Percentiles rank a stretch among this genome's conserved stretches.
Evolutionary conservation across 1,140 invertebrate genomes (phyloP).

Genomic region (Drosophila kepulauana): DNA sequence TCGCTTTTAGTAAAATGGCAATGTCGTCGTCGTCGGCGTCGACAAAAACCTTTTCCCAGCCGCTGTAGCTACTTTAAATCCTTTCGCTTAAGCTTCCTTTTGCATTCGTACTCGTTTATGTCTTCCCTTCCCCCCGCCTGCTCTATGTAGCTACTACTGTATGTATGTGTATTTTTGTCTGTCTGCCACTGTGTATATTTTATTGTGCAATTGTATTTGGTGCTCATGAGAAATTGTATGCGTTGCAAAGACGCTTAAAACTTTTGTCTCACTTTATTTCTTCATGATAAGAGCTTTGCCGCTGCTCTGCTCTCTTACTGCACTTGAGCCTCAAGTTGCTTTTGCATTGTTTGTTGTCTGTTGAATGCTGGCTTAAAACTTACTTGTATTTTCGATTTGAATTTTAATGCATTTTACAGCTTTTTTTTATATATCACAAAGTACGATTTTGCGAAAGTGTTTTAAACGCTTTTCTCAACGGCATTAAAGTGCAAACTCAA

Average conservation of each 20-base stretch:
- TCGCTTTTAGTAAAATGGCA: slow-evolving; percentile 51
- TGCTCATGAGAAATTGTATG: slow-evolving; percentile 82
- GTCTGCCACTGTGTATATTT: slow-evolving; percentile 41
- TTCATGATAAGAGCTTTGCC: slow-evolving; percentile 71
- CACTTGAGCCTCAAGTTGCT: slow-evolving; percentile 63
- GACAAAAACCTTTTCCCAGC: slow-evolving; percentile 40
- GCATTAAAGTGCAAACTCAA: slow-evolving; percentile 17
- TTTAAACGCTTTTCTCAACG: not conserved
- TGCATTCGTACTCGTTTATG: slow-evolving; percentile 42
- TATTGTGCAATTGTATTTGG: slow-evolving; percentile 82
- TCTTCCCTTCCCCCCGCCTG: slow-evolving; percentile 14
- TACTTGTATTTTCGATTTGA: slow-evolving; percentile 52
- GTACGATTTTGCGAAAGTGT: not conserved
- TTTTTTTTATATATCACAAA: not conserved
- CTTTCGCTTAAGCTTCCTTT: slow-evolving; percentile 70
- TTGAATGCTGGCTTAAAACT: slow-evolving; percentile 66
- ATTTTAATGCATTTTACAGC: slow-evolving; percentile 50
- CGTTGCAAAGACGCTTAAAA: slow-evolving; percentile 79
- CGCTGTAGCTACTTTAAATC: slow-evolving; percentile 61
- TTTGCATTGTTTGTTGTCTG: slow-evolving; percentile 60
- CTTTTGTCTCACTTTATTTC: slow-evolving; percentile 63
- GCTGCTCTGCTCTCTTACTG: slow-evolving; percentile 3
- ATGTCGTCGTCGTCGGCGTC: slow-evolving; percentile 13
- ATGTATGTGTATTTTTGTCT: slow-evolving; percentile 23
- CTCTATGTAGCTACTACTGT: not conserved